Conservation (phyloP, 2,888 invertebrate genomes). For the Acanthosepion pharaonis region DNA sequence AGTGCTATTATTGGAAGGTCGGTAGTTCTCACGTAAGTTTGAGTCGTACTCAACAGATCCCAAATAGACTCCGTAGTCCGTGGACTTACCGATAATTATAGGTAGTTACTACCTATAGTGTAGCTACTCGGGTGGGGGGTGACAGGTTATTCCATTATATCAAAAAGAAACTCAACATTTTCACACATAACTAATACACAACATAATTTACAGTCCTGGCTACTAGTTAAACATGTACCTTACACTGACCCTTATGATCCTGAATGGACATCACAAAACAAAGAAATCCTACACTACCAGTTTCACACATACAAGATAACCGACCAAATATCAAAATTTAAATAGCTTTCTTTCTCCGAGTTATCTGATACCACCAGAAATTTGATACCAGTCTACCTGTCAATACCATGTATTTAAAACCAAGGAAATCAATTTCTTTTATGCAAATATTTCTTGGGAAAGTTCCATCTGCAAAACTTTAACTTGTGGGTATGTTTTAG, state of each 20-base stretch:
- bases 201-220: not conserved
- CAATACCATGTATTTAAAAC: slow-evolving; percentile 33
- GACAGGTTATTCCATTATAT: too few species aligned
- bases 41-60: too few species aligned
- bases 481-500: not conserved
- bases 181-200: not conserved
- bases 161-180: not conserved
- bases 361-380: not conserved
- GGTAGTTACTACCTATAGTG: too few species aligned
- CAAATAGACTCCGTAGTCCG: too few species aligned
- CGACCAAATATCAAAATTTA: not conserved
- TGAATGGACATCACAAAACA: not conserved
- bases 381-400: slow-evolving; percentile 20
- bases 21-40: too few species aligned
- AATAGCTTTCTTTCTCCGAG: slow-evolving; percentile 2
- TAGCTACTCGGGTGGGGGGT: too few species aligned
- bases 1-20: too few species aligned
- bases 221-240: not conserved
- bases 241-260: not conserved
- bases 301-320: not conserved
- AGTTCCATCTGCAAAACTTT: not conserved
- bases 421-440: not conserved
- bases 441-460: not conserved
- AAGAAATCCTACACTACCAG: not conserved
- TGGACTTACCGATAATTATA: too few species aligned